Conservation (phyloP, 2,888 invertebrate species). For the Synergus umbraculus region DNA sequence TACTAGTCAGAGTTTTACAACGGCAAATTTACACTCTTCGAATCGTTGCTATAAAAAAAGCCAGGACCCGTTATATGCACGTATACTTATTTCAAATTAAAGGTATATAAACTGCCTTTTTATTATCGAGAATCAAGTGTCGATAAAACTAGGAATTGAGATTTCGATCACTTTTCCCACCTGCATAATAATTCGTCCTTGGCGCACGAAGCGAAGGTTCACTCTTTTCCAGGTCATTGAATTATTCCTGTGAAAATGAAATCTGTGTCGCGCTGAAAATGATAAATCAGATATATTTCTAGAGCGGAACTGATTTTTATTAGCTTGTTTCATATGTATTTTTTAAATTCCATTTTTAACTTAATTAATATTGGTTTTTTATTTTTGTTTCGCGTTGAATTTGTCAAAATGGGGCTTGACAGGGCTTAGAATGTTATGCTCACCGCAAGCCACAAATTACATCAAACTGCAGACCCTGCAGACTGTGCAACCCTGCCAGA, state of each 20-base stretch:
- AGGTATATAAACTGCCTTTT: not conserved
- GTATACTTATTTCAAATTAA: not conserved
- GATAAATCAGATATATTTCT: conserved; percentile 12
- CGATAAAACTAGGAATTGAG: not conserved
- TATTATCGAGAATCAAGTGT: not conserved
- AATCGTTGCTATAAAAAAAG: not conserved
- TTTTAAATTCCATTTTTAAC: not conserved
- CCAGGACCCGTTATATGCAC: not conserved
- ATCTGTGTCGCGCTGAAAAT: conserved; percentile 10
- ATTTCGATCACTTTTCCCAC: conserved; percentile 1
- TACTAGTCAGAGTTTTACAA: not conserved
- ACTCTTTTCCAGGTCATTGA: conserved; percentile 25
- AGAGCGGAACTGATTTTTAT: conserved; percentile 1
- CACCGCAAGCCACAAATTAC: conserved; percentile 25
- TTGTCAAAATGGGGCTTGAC: conserved; percentile 4
- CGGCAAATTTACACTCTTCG: not conserved
- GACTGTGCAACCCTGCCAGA: conserved; percentile 30
- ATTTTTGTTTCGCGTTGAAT: not conserved
- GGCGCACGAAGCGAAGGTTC: not conserved
- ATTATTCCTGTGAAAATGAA: conserved; percentile 18
- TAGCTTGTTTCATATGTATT: not conserved
- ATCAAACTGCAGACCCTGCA: not conserved
- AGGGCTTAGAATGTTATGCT: not conserved
- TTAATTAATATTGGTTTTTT: not conserved
- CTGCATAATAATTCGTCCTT: conserved; percentile 11